Evolutionary conservation across 2,113 vertebrate genomes (phyloP).

Genomic region (Trochalopteron elliotii): DNA sequence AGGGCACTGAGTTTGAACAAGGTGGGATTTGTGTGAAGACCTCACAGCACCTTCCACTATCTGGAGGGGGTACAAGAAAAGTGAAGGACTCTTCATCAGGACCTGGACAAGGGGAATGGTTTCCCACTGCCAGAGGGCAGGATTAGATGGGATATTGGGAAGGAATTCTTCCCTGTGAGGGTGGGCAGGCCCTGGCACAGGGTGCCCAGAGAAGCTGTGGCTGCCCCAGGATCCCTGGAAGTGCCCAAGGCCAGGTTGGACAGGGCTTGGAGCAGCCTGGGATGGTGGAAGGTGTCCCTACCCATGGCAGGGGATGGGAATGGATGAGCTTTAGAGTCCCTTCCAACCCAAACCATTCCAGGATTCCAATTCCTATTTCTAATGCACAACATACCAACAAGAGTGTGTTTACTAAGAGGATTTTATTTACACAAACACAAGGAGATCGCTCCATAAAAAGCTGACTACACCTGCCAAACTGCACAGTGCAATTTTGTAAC

Average conservation of each 20-base stretch:
- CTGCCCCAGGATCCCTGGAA: not conserved
- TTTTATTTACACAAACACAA: constrained; percentile 60
- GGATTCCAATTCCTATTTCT: not conserved
- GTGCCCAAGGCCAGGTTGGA: not conserved
- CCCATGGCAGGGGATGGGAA: not conserved
- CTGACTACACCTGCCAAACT: not conserved
- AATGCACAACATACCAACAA: not conserved
- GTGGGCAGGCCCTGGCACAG: not conserved
- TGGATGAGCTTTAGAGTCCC: not conserved
- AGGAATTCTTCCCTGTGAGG: not conserved
- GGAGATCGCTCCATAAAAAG: not conserved
- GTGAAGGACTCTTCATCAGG: not conserved
- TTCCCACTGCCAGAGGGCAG: not conserved
- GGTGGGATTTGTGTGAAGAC: not conserved
- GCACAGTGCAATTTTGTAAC: constrained; percentile 46
- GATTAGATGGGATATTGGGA: rapidly evolving
- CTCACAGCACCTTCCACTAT: not conserved
- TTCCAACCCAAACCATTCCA: not conserved
- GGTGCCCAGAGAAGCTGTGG: not conserved
- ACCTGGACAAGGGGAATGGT: not conserved
- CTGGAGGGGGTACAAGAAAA: not conserved
- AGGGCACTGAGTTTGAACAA: not conserved
- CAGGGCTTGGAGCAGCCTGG: not conserved
- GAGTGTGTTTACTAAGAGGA: not conserved
- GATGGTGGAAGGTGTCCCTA: not conserved